phyloP scores from a whole-genome alignment of 2,113 vertebrate species.

The Microtus oregoni region DNA sequence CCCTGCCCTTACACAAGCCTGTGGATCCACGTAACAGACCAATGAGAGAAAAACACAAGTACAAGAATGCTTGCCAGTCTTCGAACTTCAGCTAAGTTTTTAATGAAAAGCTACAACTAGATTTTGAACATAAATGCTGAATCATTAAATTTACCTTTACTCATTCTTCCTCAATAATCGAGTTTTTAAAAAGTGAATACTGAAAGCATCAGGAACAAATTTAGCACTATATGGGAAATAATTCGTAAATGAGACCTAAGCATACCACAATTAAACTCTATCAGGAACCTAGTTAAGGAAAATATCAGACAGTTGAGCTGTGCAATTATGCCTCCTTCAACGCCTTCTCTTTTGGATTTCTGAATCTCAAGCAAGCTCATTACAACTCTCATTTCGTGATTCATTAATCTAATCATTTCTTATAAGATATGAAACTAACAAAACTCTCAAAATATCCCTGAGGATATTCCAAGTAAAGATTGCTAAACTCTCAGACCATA shows the following conservation, averaged over 20 bases:
- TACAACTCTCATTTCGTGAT: neutral
- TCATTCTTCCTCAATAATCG: neutral
- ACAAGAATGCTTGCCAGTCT: neutral
- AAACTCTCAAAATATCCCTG: constrained; percentile 13
- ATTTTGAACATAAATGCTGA: constrained; percentile 49
- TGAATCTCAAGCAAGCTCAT: constrained; percentile 1
- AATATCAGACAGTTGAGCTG: neutral
- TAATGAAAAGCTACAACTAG: constrained; percentile 36
- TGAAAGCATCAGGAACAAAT: constrained; percentile 17
- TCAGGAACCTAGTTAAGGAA: constrained; percentile 4
- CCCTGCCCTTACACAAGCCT: neutral
- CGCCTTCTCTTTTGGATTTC: neutral
- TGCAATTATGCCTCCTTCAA: neutral
- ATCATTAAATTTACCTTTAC: constrained; percentile 3
- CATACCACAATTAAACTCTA: neutral
- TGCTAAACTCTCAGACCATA: neutral
- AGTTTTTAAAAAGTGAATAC: constrained; percentile 46
- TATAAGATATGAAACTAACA: constrained; percentile 18
- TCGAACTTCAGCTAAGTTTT: neutral
- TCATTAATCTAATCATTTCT: constrained; percentile 53
- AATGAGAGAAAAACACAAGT: neutral
- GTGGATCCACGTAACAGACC: neutral
- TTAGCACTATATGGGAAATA: constrained; percentile 10
- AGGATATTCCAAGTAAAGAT: neutral
- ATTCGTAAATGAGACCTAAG: neutral